phyloP scores from a whole-genome alignment of 1,140 invertebrate species.

The Tetramorium simillimum region DNA sequence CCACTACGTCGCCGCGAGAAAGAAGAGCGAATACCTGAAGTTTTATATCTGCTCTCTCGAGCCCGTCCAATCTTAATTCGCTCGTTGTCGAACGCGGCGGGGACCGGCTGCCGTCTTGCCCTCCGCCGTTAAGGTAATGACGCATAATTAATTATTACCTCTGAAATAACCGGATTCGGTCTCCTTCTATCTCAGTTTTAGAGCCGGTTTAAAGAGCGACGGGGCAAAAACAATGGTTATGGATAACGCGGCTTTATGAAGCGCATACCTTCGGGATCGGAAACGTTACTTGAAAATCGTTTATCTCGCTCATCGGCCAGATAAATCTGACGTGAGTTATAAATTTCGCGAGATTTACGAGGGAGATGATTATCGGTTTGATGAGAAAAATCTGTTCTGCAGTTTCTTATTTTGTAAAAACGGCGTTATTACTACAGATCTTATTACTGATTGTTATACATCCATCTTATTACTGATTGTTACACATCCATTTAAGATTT shows the following conservation, averaged over 20 bases:
- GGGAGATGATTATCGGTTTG: conserved; percentile 1
- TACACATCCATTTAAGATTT: neutral
- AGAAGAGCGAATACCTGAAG: conserved; percentile 12
- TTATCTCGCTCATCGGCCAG: neutral
- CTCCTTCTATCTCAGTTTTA: conserved; percentile 25
- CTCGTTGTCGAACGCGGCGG: conserved; percentile 24
- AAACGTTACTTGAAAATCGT: conserved; percentile 2
- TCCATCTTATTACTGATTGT: conserved; percentile 1
- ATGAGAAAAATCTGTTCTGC: conserved; percentile 3
- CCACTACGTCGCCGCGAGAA: neutral
- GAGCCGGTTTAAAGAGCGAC: conserved; percentile 33
- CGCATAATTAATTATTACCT: conserved; percentile 58
- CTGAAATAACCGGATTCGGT: conserved; percentile 44
- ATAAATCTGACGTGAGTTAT: conserved; percentile 34
- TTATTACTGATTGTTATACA: conserved; percentile 7
- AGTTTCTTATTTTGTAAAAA: neutral
- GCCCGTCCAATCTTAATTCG: conserved; percentile 52
- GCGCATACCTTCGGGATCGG: neutral
- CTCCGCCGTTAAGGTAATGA: conserved; percentile 41
- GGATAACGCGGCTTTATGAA: neutral
- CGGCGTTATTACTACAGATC: neutral
- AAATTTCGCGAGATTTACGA: conserved; percentile 4
- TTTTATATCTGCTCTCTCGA: conserved; percentile 38
- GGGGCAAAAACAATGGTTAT: conserved; percentile 40
- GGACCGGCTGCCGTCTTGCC: neutral